Conservation (phyloP, 2,113 vertebrate genomes). For the Lasiurus cinereus region DNA sequence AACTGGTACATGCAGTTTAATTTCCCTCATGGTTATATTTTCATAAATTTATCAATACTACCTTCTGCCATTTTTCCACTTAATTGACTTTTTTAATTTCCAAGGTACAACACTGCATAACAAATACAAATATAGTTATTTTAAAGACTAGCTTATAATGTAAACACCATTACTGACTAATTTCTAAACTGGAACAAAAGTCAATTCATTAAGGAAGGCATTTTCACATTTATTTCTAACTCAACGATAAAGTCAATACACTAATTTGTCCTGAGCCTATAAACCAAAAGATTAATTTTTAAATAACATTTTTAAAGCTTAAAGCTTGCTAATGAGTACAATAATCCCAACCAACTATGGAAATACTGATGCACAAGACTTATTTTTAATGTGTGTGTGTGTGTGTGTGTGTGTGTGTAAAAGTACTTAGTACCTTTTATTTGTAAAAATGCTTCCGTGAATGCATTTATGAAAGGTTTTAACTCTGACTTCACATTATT, state of each 20-base stretch:
- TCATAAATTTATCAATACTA: background rate
- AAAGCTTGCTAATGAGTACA: background rate
- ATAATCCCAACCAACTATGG: background rate
- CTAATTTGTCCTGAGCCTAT: background rate
- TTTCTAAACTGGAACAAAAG: constrained; percentile 5
- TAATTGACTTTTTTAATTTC: constrained; percentile 40
- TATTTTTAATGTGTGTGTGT: background rate
- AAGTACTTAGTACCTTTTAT: background rate
- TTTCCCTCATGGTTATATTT: constrained; percentile 14
- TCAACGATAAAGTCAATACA: background rate
- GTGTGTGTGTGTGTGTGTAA: background rate
- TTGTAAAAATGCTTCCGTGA: background rate
- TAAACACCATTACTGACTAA: background rate
- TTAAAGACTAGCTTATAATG: constrained; percentile 4
- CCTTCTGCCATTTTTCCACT: background rate
- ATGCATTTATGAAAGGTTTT: background rate
- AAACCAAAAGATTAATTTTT: constrained; percentile 15
- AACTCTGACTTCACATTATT: background rate
- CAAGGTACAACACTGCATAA: background rate
- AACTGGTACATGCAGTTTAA: background rate
- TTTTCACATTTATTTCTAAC: constrained; percentile 45
- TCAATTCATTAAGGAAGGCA: background rate
- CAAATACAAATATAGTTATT: constrained; percentile 28
- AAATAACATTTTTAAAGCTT: constrained; percentile 56
- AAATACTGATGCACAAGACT: background rate